Evolutionary conservation across 2,797 vertebrate species (phyloP).

Genomic region (Chiloscyllium punctatum): DNA sequence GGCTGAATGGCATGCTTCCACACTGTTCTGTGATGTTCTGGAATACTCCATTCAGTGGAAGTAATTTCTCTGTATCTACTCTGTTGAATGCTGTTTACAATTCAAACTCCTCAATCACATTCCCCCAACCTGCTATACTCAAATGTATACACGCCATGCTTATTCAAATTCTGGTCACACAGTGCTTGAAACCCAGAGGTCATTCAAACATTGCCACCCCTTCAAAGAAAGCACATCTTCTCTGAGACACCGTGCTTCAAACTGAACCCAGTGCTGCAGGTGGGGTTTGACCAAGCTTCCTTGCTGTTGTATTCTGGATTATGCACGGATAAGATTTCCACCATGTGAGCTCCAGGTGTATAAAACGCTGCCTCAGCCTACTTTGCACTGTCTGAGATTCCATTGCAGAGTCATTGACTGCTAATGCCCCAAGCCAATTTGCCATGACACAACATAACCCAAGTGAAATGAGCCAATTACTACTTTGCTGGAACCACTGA

Average conservation of each 20-base stretch:
- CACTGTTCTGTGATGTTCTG: neutral
- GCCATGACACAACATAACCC: neutral
- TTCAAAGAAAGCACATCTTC: too few species aligned
- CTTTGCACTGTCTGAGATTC: neutral
- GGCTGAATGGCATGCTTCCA: too few species aligned
- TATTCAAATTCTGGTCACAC: neutral
- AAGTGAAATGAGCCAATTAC: neutral
- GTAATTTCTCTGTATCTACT: neutral
- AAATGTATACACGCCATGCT: neutral
- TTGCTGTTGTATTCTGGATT: neutral
- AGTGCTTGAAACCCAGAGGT: too few species aligned
- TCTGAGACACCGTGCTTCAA: neutral
- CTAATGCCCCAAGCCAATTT: neutral
- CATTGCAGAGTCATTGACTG: neutral
- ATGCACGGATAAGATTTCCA: neutral
- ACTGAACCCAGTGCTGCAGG: neutral
- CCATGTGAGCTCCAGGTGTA: neutral
- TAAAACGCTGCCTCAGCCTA: neutral
- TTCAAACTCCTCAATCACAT: neutral
- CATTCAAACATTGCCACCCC: neutral
- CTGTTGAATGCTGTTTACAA: neutral
- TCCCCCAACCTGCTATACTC: neutral
- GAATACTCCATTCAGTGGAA: neutral
- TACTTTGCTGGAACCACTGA: neutral
- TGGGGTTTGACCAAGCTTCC: neutral